Evolutionary conservation across 2,113 vertebrate species (phyloP), one percentile per base, ranked within the genome.

Genomic region (Takifugu flavidus): DNA sequence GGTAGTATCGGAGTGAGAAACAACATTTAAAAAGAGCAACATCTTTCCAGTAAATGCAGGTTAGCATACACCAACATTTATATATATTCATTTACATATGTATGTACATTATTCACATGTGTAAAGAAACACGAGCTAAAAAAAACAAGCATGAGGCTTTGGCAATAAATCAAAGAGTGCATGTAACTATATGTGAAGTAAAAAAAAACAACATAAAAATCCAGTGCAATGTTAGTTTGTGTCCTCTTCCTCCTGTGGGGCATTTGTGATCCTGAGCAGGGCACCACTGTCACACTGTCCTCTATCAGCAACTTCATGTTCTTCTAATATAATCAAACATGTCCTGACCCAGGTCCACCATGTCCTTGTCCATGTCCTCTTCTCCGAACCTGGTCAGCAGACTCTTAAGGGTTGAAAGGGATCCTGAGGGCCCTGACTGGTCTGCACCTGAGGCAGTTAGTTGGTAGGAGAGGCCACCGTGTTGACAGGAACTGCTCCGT

Each of bases 1-100:
- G 87, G 88, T 91, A 90, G 89, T 83, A 87, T 92, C 91, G 89
- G 89, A 90, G 88, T 84, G 88, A 88, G 75, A 84, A 90, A 89
- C 87, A 91, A 87, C 73, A 79, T 73, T 65, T 65, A 74, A 87
- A 82, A 84, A 80, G 88, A 82, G 82, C 82, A 61, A 87, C 49
- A 66, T 85, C 85, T 77, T 78, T 79, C 88, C 83, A 87, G 84
- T 90, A 90, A 85, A 90, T 89, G 88, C 81, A 86, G 72, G 79
- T 82, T 85, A 74, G 83, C 86, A 86, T 87, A 92, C 88, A 89
- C 62, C 61, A 82, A 90, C 89, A 89, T 87, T 89, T 84, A 91
- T 88, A 89, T 87, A 89, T 34, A 7, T 34, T 34, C 31, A 1
- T 34, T 4, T 86, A 89, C 84, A 59, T 76, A 86, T 76, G 74